phyloP scores from a whole-genome alignment of 2,113 vertebrate genomes.

The Trachemys scripta region DNA sequence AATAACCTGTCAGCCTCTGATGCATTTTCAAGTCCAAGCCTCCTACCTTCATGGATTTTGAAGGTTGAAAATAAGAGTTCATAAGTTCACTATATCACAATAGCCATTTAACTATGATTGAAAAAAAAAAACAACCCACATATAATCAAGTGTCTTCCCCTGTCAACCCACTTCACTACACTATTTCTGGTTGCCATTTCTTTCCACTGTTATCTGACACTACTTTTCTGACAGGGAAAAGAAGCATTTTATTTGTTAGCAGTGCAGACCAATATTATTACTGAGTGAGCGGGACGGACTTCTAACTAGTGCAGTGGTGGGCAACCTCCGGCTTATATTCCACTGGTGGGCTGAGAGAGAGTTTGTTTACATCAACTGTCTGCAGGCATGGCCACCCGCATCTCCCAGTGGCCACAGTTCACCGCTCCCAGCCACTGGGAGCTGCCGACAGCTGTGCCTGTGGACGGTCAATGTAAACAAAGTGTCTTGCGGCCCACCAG shows the following conservation, averaged over 20 bases:
- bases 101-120: neutral
- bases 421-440: too few relatives aligned
- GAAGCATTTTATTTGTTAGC: neutral
- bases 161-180: neutral
- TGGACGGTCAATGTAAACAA: too few relatives aligned
- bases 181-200: neutral
- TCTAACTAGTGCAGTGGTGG: neutral
- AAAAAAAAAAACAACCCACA: neutral
- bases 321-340: too few relatives aligned
- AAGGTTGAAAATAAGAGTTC: neutral
- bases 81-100: neutral
- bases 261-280: neutral
- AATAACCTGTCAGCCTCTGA: neutral
- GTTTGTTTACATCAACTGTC: too few relatives aligned
- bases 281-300: neutral
- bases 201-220: neutral
- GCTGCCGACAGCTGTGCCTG: too few relatives aligned
- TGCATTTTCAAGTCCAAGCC: neutral
- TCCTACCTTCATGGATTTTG: neutral
- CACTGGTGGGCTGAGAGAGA: too few relatives aligned
- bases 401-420: too few relatives aligned
- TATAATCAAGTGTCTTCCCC: neutral
- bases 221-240: neutral
- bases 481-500: too few relatives aligned
- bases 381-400: too few relatives aligned